phyloP scores from a whole-genome alignment of 2,113 vertebrate genomes.

The Channa maculata region DNA sequence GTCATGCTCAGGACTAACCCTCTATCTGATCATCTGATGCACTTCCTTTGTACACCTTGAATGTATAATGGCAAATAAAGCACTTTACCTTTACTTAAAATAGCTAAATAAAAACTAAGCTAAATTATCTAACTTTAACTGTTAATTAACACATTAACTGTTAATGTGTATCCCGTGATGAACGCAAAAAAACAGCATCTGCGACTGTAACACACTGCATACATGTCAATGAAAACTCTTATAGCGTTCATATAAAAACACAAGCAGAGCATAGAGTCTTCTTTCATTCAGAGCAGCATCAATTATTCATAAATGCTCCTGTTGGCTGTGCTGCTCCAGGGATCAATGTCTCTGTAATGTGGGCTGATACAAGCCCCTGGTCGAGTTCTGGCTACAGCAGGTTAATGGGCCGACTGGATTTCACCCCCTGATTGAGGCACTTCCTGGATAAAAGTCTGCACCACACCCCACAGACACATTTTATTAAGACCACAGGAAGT shows the following conservation, averaged over 20 bases:
- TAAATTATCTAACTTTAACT: background rate
- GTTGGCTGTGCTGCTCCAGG: slow-evolving; percentile 49
- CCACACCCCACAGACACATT: slow-evolving; percentile 22
- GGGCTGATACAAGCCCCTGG: slow-evolving; percentile 71
- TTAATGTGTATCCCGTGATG: background rate
- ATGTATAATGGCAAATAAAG: no score
- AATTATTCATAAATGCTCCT: slow-evolving; percentile 78
- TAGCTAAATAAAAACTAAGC: background rate
- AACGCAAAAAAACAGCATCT: slow-evolving; percentile 19
- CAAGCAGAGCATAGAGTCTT: slow-evolving; percentile 32
- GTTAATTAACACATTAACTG: no score
- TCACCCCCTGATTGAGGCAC: slow-evolving; percentile 41
- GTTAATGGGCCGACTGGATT: slow-evolving; percentile 75
- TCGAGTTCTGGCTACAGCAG: slow-evolving; percentile 59
- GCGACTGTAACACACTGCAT: slow-evolving; percentile 20
- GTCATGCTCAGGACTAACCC: no score
- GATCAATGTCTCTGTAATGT: slow-evolving; percentile 81
- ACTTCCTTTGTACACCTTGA: no score
- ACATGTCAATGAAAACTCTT: slow-evolving; percentile 45
- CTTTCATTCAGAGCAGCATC: slow-evolving; percentile 67
- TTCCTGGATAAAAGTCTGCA: slow-evolving; percentile 58
- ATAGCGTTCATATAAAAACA: slow-evolving; percentile 60
- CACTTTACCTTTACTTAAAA: no score
- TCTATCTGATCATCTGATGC: no score
- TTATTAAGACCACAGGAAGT: background rate